These are phyloP conservation scores for Cotesia typhae DNA, from an alignment of 1,140 invertebrate species.

Conservation along the genomic window DNA sequence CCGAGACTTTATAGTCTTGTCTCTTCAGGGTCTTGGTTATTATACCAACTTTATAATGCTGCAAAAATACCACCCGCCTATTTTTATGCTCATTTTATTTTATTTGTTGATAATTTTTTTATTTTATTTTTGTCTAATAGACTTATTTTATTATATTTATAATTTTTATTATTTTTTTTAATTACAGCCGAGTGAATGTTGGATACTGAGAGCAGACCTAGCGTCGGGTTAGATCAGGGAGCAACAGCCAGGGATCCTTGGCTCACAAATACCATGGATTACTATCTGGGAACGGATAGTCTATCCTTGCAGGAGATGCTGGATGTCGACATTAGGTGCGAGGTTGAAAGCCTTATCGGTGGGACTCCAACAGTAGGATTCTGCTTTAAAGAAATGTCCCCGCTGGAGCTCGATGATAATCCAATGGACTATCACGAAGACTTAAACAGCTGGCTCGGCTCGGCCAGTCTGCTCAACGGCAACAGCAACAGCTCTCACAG, in stretches of 20 bases:
- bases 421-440: constrained; percentile 68
- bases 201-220: constrained; percentile 63
- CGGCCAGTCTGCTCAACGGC: constrained; percentile 68
- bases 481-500: constrained; percentile 63
- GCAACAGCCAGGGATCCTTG: constrained; percentile 59
- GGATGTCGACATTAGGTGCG: constrained; percentile 82
- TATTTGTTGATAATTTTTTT: not conserved
- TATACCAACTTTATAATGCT: too few species aligned
- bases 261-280: constrained; percentile 65
- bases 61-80: too few species aligned
- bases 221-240: constrained; percentile 62
- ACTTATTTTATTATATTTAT: not conserved
- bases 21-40: not conserved
- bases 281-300: constrained; percentile 67
- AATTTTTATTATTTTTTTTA: constrained; percentile 8
- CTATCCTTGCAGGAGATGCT: constrained; percentile 80
- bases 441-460: constrained; percentile 68
- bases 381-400: constrained; percentile 74
- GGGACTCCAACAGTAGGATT: constrained; percentile 65
- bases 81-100: too few species aligned
- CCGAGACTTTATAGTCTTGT: too few species aligned
- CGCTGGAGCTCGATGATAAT: constrained; percentile 73
- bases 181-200: constrained; percentile 64
- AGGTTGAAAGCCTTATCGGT: constrained; percentile 79
- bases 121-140: not conserved